Conservation (phyloP, 2,888 invertebrate genomes). For the Drosophila nigricruria region DNA sequence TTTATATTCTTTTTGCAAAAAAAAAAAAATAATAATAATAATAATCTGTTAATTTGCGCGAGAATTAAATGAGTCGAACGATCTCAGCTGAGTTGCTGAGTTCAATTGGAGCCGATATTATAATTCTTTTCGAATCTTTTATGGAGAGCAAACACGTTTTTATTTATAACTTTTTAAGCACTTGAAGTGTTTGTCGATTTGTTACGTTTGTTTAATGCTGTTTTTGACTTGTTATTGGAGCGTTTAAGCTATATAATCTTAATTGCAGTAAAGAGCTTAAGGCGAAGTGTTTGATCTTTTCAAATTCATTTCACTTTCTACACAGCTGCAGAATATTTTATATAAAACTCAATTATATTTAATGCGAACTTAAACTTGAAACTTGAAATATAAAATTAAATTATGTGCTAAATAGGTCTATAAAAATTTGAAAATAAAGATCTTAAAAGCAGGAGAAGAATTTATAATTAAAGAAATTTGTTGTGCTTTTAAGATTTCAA, state of each 20-base stretch:
- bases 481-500: background rate
- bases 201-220: too few relatives aligned
- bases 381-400: background rate
- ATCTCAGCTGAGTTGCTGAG: conserved; percentile 1
- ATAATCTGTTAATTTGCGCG: background rate
- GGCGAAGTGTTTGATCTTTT: background rate
- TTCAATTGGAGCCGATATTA: background rate
- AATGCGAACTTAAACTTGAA: background rate
- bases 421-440: background rate
- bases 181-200: background rate
- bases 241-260: background rate
- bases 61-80: background rate
- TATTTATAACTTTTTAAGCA: background rate
- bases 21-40: conserved; percentile 12
- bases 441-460: background rate
- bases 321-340: background rate
- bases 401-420: background rate
- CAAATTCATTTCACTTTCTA: conserved; percentile 1
- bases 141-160: conserved; percentile 5
- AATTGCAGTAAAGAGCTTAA: background rate
- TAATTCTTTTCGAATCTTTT: background rate
- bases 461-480: background rate
- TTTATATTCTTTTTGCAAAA: conserved; percentile 24
- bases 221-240: background rate
- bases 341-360: background rate